Percentiles rank a stretch among this genome's conserved stretches.
These are phyloP conservation scores for Sebastes trivittatus DNA, from an alignment of 2,797 vertebrate genomes.

Conservation along the genomic window DNA sequence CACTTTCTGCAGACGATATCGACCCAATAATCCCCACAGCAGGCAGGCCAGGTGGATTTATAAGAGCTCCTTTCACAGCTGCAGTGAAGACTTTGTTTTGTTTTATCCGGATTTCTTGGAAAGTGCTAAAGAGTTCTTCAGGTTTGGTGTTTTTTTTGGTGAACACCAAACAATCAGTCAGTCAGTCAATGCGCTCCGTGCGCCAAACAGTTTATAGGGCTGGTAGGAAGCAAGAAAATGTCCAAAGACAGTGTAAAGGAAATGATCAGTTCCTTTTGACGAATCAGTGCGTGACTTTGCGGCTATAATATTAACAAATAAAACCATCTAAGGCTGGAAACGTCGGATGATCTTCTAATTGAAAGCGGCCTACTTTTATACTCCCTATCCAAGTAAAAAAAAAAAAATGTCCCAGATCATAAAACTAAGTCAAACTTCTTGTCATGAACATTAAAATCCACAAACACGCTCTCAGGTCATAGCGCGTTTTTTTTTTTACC, in stretches of 20 bases:
- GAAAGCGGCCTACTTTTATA: slow-evolving; percentile 38
- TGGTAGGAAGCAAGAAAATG: slow-evolving; percentile 75
- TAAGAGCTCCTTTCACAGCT: slow-evolving; percentile 36
- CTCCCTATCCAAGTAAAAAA: slow-evolving; percentile 5
- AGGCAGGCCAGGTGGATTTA: slow-evolving; percentile 55
- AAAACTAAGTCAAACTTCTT: slow-evolving; percentile 5
- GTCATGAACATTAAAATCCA: slow-evolving; percentile 37
- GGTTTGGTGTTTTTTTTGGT: slow-evolving; percentile 42
- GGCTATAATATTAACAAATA: slow-evolving; percentile 78
- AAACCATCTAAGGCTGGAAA: slow-evolving; percentile 71
- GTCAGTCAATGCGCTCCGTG: slow-evolving; percentile 48
- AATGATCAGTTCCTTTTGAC: slow-evolving; percentile 79
- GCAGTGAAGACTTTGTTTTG: slow-evolving; percentile 11
- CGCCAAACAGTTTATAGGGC: slow-evolving; percentile 38
- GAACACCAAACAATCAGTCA: not conserved
- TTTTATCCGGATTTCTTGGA: slow-evolving; percentile 48
- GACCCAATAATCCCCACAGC: slow-evolving; percentile 77
- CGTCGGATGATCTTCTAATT: slow-evolving; percentile 50
- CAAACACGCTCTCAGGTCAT: slow-evolving; percentile 60
- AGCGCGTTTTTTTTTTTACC: slow-evolving; percentile 69
- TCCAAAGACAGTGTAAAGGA: slow-evolving; percentile 78
- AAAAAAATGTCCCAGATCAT: not conserved
- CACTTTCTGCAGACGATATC: slow-evolving; percentile 70
- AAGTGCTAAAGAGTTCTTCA: slow-evolving; percentile 43
- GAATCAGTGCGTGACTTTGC: slow-evolving; percentile 85